phyloP scores from a whole-genome alignment of 2,888 invertebrate species.

The Lepidochitona cinerea region DNA sequence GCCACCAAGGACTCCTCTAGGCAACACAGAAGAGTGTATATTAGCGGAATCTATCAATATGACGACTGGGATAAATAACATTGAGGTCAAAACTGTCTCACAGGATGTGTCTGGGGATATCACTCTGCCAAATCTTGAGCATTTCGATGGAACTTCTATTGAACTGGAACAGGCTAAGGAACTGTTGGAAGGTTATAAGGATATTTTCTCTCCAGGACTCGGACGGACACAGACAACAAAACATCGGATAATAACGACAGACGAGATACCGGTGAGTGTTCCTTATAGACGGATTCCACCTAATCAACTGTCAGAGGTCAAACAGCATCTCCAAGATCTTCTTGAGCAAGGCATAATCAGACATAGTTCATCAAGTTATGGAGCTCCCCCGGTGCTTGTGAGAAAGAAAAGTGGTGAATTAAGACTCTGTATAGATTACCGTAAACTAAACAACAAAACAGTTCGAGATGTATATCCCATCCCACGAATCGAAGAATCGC shows the following conservation, averaged over 20 bases:
- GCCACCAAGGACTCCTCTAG: conserved; percentile 4
- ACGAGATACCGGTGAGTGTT: conserved; percentile 4
- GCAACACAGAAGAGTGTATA: not conserved
- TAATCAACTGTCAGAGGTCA: conserved; percentile 8
- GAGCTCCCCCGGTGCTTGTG: conserved; percentile 36
- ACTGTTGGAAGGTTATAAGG: not conserved
- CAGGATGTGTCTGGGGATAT: not conserved
- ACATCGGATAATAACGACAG: conserved; percentile 4
- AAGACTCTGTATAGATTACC: conserved; percentile 27
- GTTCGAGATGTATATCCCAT: too few relatives aligned
- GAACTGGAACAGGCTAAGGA: not conserved
- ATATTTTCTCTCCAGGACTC: conserved; percentile 9
- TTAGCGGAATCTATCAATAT: not conserved
- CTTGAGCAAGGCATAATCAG: conserved; percentile 5
- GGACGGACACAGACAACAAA: not conserved
- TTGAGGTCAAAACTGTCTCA: not conserved
- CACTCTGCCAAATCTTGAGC: not conserved
- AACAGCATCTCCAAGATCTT: conserved; percentile 16
- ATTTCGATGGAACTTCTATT: not conserved
- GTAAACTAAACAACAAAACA: conserved; percentile 28
- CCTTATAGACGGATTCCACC: conserved; percentile 20
- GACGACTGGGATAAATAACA: not conserved
- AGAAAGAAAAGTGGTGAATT: conserved; percentile 30
- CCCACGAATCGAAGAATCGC: conserved; percentile 31
- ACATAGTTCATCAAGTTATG: conserved; percentile 21